Evolutionary conservation across 2,797 vertebrate species (phyloP), one percentile per base, ranked within the genome.

Genomic region (Petrocephalus schoutedeni): DNA sequence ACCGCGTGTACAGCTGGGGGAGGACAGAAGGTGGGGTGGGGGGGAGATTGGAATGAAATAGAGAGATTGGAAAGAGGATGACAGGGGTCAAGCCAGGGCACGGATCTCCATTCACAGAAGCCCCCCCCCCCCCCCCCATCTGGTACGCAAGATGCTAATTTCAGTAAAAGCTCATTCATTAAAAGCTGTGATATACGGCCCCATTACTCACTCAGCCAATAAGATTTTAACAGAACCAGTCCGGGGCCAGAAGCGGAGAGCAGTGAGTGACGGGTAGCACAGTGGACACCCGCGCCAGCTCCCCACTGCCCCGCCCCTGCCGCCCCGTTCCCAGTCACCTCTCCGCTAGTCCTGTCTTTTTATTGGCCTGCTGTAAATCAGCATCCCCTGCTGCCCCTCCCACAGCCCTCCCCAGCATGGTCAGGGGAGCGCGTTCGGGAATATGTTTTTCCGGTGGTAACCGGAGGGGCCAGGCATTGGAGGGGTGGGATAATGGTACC

Each of bases 91-190:
- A 57, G 51, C 28, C 28, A 28, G 83, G 53, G 83, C 83, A 85
- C 23, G 6, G 53, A 57, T 56, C 83, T 56, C 83, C 80, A 51
- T 53, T 83, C 45, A 53, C 14, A 51, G 80, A 83, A 83, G 21
- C 61, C 23, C 80, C 80, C 7, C 45, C 80, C 45, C 36, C n/a
- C 53, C 80, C 10, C 45, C 49, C 51, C 23, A n/a, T 80, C 51
- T 32, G n/a, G 14, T 61, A 91, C 90, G 92, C 92, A 89, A 85
- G 90, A 91, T 93, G 91, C 92, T 94, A 94, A 94, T 94, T 94
- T 91, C 93, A 92, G 91, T 94, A 94, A 95, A 93, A 95, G 93
- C 93, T 91, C 91, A 93, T 94, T 94, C 91, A 94, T 95, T 94
- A 93, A 90, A 88, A 87, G 92, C 92, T 89, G 86, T 90, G 21